These are phyloP conservation scores for Rhagoletis pomonella DNA, from an alignment of 1,140 invertebrate genomes.

Conservation along the genomic window DNA sequence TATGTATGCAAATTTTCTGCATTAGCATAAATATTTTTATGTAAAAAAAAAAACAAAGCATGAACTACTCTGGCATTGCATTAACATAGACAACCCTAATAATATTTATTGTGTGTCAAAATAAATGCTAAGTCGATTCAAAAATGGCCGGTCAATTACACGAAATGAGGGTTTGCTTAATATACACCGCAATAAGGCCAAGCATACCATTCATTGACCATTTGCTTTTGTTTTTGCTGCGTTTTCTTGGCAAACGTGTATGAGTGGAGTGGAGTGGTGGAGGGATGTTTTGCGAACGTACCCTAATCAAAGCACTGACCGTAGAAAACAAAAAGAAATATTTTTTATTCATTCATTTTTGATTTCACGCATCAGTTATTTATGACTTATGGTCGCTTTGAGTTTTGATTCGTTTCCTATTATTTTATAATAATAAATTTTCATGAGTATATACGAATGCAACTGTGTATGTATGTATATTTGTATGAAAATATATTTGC, in stretches of 20 bases:
- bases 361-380: constrained; percentile 29
- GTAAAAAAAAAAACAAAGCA: neutral
- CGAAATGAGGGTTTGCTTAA: constrained; percentile 27
- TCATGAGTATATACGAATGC: neutral
- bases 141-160: constrained; percentile 25
- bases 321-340: neutral
- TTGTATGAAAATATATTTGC: neutral
- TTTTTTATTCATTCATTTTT: neutral
- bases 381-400: neutral
- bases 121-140: constrained; percentile 38
- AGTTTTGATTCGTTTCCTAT: neutral
- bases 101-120: constrained; percentile 48
- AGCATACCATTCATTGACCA: neutral
- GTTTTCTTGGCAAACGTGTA: no score
- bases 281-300: neutral
- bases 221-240: no score
- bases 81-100: neutral
- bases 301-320: constrained; percentile 34
- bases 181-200: neutral
- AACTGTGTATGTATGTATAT: neutral
- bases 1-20: neutral
- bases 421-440: neutral
- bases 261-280: no score
- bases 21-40: neutral
- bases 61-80: neutral